Conservation (phyloP, 2,888 invertebrate genomes). For the Clepsis dumicolana region DNA sequence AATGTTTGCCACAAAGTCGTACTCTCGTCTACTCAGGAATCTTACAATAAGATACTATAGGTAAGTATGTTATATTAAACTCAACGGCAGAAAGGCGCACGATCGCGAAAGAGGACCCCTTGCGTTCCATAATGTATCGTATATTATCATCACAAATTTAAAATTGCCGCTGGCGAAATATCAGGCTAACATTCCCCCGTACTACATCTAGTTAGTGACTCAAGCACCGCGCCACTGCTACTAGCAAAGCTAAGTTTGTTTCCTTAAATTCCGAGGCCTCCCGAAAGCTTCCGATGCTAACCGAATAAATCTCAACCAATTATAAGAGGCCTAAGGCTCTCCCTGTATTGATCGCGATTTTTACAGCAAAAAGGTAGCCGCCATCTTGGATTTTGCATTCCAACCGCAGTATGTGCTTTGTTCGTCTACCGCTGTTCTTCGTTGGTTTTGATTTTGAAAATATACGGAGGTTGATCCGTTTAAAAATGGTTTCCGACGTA, state of each 20-base stretch:
- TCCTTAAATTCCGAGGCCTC: constrained; percentile 50
- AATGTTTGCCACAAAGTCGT: background rate
- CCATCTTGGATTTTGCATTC: constrained; percentile 40
- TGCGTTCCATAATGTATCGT: constrained; percentile 8
- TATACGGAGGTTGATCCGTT: background rate
- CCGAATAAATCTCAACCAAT: constrained; percentile 75
- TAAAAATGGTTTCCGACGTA: background rate
- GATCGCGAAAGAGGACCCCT: background rate
- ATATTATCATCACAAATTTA: background rate
- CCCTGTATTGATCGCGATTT: constrained; percentile 79
- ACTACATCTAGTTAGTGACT: background rate
- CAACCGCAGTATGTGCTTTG: constrained; percentile 4
- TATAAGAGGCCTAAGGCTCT: constrained; percentile 64
- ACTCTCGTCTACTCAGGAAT: background rate
- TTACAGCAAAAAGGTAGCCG: constrained; percentile 66
- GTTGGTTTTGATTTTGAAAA: constrained; percentile 7
- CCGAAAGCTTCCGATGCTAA: constrained; percentile 49
- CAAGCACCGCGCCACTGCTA: background rate
- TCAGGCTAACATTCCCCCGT: background rate
- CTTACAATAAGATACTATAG: too few relatives aligned
- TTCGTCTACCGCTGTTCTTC: constrained; percentile 9
- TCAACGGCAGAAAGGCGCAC: background rate
- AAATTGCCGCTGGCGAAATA: background rate
- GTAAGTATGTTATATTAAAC: background rate
- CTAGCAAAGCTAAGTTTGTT: constrained; percentile 5